A percentile compares a stretch with the other conserved stretches of the same genome.
phyloP scores from a whole-genome alignment of 2,888 invertebrate genomes.

The Cephalotes varians region DNA sequence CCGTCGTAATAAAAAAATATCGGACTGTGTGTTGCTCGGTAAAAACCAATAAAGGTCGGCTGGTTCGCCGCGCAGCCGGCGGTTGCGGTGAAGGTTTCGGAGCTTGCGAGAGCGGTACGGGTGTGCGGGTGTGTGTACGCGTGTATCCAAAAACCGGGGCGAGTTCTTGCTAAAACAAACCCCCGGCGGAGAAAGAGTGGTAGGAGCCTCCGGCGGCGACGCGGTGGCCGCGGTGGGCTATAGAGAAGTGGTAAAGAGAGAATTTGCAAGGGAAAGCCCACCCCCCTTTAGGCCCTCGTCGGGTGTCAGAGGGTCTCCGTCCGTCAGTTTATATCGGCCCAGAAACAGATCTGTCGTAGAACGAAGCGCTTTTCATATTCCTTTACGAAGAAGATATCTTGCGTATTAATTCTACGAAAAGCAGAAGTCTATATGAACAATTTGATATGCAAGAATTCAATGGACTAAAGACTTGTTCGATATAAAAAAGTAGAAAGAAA shows the following conservation, averaged over 20 bases:
- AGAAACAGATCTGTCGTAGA: slow-evolving; percentile 64
- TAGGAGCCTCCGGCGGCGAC: slow-evolving; percentile 69
- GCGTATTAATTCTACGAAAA: not conserved
- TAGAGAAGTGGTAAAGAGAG: slow-evolving; percentile 83
- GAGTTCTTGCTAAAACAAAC: slow-evolving; percentile 84
- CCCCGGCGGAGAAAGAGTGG: slow-evolving; percentile 80
- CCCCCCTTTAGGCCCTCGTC: slow-evolving; percentile 63
- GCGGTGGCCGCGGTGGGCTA: slow-evolving; percentile 76
- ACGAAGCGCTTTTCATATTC: slow-evolving; percentile 64
- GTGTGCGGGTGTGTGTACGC: slow-evolving; percentile 38
- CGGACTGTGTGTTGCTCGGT: slow-evolving; percentile 80
- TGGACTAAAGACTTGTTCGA: not conserved
- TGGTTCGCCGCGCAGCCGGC: slow-evolving; percentile 78
- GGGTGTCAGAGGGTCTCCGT: slow-evolving; percentile 81
- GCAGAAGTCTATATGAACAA: not conserved
- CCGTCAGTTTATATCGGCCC: slow-evolving; percentile 71
- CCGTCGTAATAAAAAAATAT: slow-evolving; percentile 81
- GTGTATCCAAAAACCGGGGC: slow-evolving; percentile 72
- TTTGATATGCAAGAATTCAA: not conserved
- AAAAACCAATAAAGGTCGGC: slow-evolving; percentile 84
- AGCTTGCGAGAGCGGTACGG: slow-evolving; percentile 54
- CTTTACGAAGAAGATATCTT: slow-evolving; percentile 56
- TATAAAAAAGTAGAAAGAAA: not conserved
- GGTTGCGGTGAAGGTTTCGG: slow-evolving; percentile 80
- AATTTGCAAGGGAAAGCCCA: slow-evolving; percentile 83